Evolutionary conservation across 1,140 invertebrate species (phyloP).

Genomic region (Portunus trituberculatus): DNA sequence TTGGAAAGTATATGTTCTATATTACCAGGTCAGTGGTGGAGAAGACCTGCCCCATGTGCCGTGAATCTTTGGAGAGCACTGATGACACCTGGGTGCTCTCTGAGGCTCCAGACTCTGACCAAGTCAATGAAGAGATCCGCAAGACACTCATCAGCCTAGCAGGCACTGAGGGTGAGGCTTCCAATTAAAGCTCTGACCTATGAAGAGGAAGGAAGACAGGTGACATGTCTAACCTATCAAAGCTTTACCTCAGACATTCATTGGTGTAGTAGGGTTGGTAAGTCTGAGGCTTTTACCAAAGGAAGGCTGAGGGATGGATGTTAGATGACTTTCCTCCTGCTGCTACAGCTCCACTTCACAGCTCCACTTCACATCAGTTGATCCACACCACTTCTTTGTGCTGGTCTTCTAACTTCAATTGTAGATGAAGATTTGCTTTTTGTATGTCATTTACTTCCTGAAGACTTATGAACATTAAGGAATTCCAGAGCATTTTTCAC

Average conservation of each 20-base stretch:
- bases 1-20: background rate
- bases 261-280: background rate
- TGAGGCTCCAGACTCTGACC: constrained; percentile 84
- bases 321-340: background rate
- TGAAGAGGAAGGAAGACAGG: background rate
- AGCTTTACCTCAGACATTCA: background rate
- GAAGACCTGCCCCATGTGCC: constrained; percentile 86
- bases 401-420: background rate
- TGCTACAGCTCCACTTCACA: background rate
- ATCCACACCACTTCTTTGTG: background rate
- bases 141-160: constrained; percentile 81
- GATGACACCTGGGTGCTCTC: constrained; percentile 86
- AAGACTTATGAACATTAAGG: background rate
- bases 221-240: background rate
- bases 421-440: background rate
- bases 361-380: background rate
- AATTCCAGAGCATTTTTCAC: background rate
- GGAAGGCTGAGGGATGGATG: background rate
- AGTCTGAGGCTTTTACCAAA: background rate
- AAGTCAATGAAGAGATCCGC: constrained; percentile 84
- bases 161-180: constrained; percentile 37
- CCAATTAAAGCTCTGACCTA: background rate
- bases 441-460: background rate
- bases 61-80: constrained; percentile 83
- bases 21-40: constrained; percentile 83